Base-by-base conservation (phyloP, 2,113 vertebrate species). In the Alethe diademata region DNA sequence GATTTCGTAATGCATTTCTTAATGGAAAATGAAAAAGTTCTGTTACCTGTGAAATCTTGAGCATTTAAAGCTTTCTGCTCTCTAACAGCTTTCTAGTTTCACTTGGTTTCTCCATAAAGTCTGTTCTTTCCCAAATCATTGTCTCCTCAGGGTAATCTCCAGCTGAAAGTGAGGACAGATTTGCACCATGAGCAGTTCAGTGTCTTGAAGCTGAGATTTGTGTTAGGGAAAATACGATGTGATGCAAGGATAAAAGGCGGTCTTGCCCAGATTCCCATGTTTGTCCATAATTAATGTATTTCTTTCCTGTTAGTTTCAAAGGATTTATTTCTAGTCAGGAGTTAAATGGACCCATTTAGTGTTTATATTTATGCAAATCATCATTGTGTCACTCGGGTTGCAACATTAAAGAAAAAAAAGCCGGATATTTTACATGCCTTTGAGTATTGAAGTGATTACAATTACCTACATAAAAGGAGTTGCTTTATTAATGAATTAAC, bases 401-500 rank as follows among this genome's bases (percentile, higher is more conserved):
- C 78, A 95, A 92, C 87, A 69, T 94, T 92, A 85, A 90, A 91
- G 78, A 85, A 78, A 47, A 51, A 51, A 53, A 48, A 35, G 25
- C 10, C 90, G 72, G 85, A 88, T 97, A 96, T 88, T 95, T 97
- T 95, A 86, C 93, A 29, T 96, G 84, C 86, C 91, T 97, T 96
- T 98, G 95, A 93, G 84, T 96, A 71, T 88, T 95, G 96, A 92
- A 95, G 94, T 94, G 78, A 90, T 96, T 95, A 47, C 84, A 96
- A 95, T 97, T 98, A 96, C 97, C 95, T 97, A 94, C 96, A 96
- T 95, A 88, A 98, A 98, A 98, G 94, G 95, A 96, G 94, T 95
- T 94, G 78, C 96, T 97, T 97, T 98, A 98, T 97, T 98, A 97
- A 97, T 97, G 98, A 97, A 98, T 97, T 97, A 97, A 97, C 95